Conservation (phyloP, 2,797 vertebrate species). For the Gymnoscopelus microlampas region DNA sequence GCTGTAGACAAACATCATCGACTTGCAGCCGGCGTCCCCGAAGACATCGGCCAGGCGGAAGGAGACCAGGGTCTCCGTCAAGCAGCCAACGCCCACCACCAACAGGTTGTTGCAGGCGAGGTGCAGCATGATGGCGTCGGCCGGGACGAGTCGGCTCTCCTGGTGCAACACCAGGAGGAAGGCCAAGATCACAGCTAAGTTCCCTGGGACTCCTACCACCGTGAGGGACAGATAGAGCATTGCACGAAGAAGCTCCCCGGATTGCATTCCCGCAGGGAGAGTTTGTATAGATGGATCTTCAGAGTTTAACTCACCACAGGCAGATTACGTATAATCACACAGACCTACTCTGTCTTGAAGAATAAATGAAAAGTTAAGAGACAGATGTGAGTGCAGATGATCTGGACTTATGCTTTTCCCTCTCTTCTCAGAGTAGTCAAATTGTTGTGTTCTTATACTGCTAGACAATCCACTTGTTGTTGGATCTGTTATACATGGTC, state of each 20-base stretch:
- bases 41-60: conserved; percentile 69
- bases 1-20: conserved; percentile 79
- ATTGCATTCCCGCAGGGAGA: conserved; percentile 60
- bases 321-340: neutral
- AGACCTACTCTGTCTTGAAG: too few species aligned
- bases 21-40: conserved; percentile 70
- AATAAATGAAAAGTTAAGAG: neutral
- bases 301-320: neutral
- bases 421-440: conserved; percentile 24
- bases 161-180: conserved; percentile 65
- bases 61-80: conserved; percentile 77
- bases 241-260: conserved; percentile 20
- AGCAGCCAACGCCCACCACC: conserved; percentile 76
- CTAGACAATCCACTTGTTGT: conserved; percentile 51
- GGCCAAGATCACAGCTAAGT: conserved; percentile 68
- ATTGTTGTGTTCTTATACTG: conserved; percentile 70
- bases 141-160: conserved; percentile 71
- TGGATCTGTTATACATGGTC: conserved; percentile 63
- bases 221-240: conserved; percentile 70
- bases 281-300: neutral
- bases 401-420: too few species aligned
- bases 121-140: conserved; percentile 80
- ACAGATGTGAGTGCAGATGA: too few species aligned
- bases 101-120: conserved; percentile 76
- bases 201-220: conserved; percentile 75